Percentiles rank a stretch among this genome's conserved stretches.
Evolutionary conservation across 2,113 vertebrate genomes (phyloP).

Genomic region (Pelecanoides urinatrix): DNA sequence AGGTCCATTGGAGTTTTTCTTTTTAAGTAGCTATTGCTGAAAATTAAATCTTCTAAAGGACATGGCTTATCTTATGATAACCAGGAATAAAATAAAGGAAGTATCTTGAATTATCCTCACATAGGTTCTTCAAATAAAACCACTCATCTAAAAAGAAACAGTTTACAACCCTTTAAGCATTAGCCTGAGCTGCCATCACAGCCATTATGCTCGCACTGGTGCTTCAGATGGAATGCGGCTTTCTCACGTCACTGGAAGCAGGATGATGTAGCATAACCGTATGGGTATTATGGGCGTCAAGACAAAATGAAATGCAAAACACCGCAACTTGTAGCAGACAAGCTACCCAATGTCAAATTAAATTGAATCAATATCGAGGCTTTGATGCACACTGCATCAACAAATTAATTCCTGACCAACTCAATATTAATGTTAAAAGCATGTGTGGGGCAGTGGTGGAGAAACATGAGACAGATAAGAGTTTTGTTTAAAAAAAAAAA

Average conservation of each 20-base stretch:
- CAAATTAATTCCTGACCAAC: not conserved
- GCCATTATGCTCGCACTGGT: constrained; percentile 25
- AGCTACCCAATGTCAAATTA: constrained; percentile 34
- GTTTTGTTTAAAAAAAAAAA: not conserved
- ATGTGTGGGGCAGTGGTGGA: not conserved
- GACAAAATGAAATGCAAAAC: constrained; percentile 63
- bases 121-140: constrained; percentile 21
- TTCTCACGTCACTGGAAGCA: constrained; percentile 60
- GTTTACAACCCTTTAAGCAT: not conserved
- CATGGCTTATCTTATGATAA: not conserved
- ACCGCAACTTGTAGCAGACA: constrained; percentile 51
- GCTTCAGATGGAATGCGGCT: constrained; percentile 59
- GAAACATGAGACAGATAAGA: not conserved
- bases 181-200: constrained; percentile 19
- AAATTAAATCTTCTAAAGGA: not conserved
- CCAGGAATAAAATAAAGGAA: not conserved
- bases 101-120: not conserved
- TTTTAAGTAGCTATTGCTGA: not conserved
- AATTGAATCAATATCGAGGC: not conserved
- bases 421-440: not conserved
- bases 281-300: constrained; percentile 37
- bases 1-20: not conserved
- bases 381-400: not conserved
- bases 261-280: constrained; percentile 42
- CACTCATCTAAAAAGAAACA: not conserved